These are phyloP conservation scores for Drosophila paulistorum DNA, from an alignment of 1,140 invertebrate species.

Conservation along the genomic window DNA sequence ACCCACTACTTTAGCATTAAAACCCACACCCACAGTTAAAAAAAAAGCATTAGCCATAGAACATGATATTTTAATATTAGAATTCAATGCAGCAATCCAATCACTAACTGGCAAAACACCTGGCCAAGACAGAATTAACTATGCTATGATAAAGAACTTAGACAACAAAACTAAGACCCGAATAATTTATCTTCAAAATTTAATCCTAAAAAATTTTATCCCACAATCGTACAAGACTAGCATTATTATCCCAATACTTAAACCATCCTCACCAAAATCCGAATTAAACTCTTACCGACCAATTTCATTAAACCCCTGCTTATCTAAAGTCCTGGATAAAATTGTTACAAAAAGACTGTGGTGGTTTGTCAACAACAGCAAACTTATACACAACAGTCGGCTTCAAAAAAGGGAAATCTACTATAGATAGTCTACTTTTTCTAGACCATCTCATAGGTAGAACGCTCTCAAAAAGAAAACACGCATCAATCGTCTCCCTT, in stretches of 20 bases:
- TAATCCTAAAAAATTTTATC: conserved; percentile 24
- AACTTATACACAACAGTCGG: conserved; percentile 13
- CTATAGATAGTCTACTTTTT: conserved; percentile 30
- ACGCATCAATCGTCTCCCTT: too few relatives aligned
- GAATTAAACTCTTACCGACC: background rate
- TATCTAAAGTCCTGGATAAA: conserved; percentile 25
- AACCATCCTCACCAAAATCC: conserved; percentile 32
- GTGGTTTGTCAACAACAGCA: conserved; percentile 9
- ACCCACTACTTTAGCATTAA: background rate
- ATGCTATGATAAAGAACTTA: conserved; percentile 30
- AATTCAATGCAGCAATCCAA: conserved; percentile 21
- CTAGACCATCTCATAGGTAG: too few relatives aligned
- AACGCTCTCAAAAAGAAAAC: too few relatives aligned
- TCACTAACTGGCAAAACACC: conserved; percentile 3
- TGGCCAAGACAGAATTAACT: conserved; percentile 14
- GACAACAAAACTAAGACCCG: conserved; percentile 1
- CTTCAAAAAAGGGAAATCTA: conserved; percentile 24
- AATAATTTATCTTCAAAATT: conserved; percentile 25
- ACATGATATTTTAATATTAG: conserved; percentile 10
- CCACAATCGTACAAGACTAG: conserved; percentile 37
- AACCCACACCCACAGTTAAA: conserved; percentile 1
- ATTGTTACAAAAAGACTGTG: conserved; percentile 19
- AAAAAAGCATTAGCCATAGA: too few relatives aligned
- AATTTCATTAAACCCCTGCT: conserved; percentile 42
- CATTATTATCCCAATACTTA: conserved; percentile 32